These are phyloP conservation scores for Bombycilla garrulus DNA, from an alignment of 2,113 vertebrate species.

Conservation along the genomic window DNA sequence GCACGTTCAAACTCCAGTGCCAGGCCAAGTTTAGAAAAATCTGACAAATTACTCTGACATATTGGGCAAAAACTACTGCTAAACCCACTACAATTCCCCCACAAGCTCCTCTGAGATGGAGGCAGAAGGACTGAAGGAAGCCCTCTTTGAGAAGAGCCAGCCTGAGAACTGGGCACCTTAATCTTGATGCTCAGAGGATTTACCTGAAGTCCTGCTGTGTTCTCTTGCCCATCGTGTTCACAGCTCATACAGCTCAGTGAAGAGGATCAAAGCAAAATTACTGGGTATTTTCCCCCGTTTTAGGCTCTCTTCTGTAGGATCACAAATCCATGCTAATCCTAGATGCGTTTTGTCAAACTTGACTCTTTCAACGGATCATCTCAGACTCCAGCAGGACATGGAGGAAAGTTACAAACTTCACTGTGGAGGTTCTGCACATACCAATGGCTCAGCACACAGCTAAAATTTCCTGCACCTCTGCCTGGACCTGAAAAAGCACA, in stretches of 20 bases:
- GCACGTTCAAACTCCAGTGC: neutral
- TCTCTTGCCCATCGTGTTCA: neutral
- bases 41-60: neutral
- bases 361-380: neutral
- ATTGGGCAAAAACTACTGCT: neutral
- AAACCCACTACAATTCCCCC: neutral
- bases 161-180: neutral
- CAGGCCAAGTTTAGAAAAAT: neutral
- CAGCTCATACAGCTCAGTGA: neutral
- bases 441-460: neutral
- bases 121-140: neutral
- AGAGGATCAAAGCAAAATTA: neutral
- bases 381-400: neutral
- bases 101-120: neutral
- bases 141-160: neutral
- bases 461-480: neutral
- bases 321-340: neutral
- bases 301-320: neutral
- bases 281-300: neutral
- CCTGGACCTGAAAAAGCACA: neutral
- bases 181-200: neutral
- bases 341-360: neutral
- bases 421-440: neutral
- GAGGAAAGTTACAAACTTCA: neutral
- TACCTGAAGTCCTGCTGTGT: neutral